Evolutionary conservation across 92 coral and sea anemone genomes (phyloP).

Genomic region (Plumapathes pennacea): DNA sequence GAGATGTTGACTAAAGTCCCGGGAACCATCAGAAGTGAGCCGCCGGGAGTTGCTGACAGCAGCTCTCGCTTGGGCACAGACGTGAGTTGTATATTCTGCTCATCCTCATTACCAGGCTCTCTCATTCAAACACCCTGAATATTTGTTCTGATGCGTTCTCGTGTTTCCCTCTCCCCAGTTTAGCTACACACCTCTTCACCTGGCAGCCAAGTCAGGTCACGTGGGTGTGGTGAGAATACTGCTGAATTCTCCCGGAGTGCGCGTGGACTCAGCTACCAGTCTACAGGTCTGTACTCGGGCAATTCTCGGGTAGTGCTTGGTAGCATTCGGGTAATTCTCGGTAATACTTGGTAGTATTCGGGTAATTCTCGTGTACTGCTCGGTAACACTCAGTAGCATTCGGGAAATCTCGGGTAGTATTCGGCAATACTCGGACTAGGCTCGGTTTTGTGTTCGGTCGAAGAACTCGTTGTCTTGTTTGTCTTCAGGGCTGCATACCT

Average conservation of each 20-base stretch:
- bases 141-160: background rate
- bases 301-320: background rate
- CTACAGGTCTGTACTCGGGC: too few species aligned
- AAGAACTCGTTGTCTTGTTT: background rate
- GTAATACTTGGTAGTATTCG: background rate
- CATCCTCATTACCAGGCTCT: too few species aligned
- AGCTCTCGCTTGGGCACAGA: conserved; percentile 61
- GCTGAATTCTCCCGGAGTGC: conserved; percentile 98
- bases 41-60: conserved; percentile 65
- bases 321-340: background rate
- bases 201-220: conserved; percentile 98
- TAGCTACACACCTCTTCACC: conserved; percentile 88
- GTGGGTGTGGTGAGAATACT: conserved; percentile 96
- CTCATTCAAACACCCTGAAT: background rate
- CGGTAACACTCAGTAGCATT: too few species aligned
- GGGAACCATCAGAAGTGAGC: conserved; percentile 86
- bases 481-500: conserved; percentile 78
- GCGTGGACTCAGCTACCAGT: conserved; percentile 93
- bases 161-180: too few species aligned
- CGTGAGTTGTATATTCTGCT: conserved; percentile 29
- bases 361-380: background rate
- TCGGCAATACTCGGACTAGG: too few species aligned
- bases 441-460: too few species aligned
- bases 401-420: too few species aligned
- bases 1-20: conserved; percentile 89